Evolutionary conservation across 1,140 invertebrate species (phyloP).

Genomic region (Macrostomum lignano): DNA sequence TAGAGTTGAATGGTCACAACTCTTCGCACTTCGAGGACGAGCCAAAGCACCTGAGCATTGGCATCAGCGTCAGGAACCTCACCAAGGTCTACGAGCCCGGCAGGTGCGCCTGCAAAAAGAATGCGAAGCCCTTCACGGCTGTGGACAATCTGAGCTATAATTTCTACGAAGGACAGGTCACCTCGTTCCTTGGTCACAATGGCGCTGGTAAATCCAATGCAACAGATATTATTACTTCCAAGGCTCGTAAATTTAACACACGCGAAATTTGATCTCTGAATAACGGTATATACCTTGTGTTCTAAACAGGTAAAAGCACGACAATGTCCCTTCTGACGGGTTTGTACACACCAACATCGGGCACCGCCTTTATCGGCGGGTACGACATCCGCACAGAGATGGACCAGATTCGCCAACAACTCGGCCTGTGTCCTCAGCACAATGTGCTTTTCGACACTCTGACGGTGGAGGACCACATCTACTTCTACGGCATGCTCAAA

Average conservation of each 20-base stretch:
- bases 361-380: conserved; percentile 40
- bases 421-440: conserved; percentile 73
- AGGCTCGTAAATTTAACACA: too few relatives aligned
- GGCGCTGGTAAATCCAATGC: too few relatives aligned
- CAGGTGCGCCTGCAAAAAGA: too few relatives aligned
- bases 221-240: too few relatives aligned
- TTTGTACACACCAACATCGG: conserved; percentile 36
- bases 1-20: too few relatives aligned
- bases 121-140: too few relatives aligned
- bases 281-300: too few relatives aligned
- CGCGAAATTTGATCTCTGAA: too few relatives aligned
- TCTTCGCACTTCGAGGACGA: conserved; percentile 36
- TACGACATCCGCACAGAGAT: conserved; percentile 33
- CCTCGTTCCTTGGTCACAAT: conserved; percentile 36
- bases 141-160: conserved; percentile 36
- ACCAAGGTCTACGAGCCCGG: conserved; percentile 31
- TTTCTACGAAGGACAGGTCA: conserved; percentile 36
- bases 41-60: conserved; percentile 30
- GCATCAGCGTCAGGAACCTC: conserved; percentile 36
- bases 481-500: conserved; percentile 48
- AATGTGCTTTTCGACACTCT: conserved; percentile 67
- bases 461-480: conserved; percentile 58
- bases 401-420: conserved; percentile 34
- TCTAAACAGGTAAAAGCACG: too few relatives aligned
- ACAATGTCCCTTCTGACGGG: conserved; percentile 42